phyloP scores from a whole-genome alignment of 2,113 vertebrate species.

The Neolamprologus sp. region DNA sequence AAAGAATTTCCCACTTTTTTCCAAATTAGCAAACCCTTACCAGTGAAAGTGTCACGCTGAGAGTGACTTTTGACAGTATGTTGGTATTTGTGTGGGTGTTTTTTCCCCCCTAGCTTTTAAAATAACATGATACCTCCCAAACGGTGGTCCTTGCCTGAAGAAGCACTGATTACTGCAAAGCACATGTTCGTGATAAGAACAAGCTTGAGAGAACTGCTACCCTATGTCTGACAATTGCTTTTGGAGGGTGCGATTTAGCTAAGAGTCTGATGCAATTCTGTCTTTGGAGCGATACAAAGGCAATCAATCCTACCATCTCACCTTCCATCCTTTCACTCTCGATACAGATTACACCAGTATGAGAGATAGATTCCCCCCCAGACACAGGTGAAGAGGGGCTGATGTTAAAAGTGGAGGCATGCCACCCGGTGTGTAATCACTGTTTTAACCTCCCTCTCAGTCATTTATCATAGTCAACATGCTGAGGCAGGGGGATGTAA shows the following conservation, averaged over 20 bases:
- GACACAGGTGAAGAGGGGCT: constrained; percentile 26
- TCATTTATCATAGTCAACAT: constrained; percentile 59
- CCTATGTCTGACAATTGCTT: not conserved
- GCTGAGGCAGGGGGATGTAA: constrained; percentile 2
- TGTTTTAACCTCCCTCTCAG: constrained; percentile 45
- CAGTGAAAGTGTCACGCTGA: not conserved
- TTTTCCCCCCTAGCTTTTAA: not conserved
- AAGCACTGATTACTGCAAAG: not conserved
- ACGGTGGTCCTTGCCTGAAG: not conserved
- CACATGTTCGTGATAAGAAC: not conserved
- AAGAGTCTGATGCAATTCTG: not conserved
- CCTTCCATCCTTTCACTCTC: not conserved
- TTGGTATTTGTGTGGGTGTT: not conserved
- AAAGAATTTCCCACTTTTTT: not conserved
- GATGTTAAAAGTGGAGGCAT: constrained; percentile 25
- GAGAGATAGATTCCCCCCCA: constrained; percentile 12
- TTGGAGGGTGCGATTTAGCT: not conserved
- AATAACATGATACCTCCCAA: not conserved
- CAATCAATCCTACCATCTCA: not conserved
- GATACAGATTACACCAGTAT: not conserved
- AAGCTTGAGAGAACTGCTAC: not conserved
- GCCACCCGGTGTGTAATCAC: constrained; percentile 55
- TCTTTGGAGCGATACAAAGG: not conserved
- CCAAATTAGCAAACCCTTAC: not conserved
- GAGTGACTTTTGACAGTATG: not conserved